These are phyloP conservation scores for Drosophila villosipedis DNA, from an alignment of 2,888 invertebrate species.

Conservation along the genomic window DNA sequence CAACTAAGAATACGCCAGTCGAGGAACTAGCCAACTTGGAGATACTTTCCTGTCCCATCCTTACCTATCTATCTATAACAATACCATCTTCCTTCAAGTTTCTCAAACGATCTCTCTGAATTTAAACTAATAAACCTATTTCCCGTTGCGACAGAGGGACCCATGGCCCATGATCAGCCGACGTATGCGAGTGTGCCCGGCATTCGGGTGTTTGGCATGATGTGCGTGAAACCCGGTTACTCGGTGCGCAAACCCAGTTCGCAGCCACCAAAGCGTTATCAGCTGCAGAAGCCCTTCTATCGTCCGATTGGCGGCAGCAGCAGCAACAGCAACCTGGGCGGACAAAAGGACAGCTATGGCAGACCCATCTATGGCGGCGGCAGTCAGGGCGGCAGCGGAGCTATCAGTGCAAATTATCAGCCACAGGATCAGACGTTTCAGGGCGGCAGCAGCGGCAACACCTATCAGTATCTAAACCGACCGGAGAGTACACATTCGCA, in stretches of 20 bases:
- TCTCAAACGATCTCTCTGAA: neutral
- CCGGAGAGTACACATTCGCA: constrained; percentile 82
- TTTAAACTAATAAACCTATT: neutral
- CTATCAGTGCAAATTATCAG: constrained; percentile 79
- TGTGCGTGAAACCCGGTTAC: constrained; percentile 90
- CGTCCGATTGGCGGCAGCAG: constrained; percentile 62
- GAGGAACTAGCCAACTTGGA: neutral
- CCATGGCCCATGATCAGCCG: constrained; percentile 97
- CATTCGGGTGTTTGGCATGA: constrained; percentile 97
- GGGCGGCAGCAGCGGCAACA: constrained; percentile 67
- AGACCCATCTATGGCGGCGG: constrained; percentile 65
- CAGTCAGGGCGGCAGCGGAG: constrained; percentile 57
- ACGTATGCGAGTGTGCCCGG: constrained; percentile 97
- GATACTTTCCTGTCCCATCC: neutral
- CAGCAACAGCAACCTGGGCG: constrained; percentile 35
- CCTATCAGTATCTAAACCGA: constrained; percentile 84
- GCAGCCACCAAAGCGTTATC: constrained; percentile 84
- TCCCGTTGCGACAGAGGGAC: constrained; percentile 89
- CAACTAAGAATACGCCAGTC: no score
- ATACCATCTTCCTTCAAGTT: neutral
- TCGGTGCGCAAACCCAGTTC: constrained; percentile 83
- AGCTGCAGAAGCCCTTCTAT: constrained; percentile 84
- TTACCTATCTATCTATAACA: neutral
- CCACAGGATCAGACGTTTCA: constrained; percentile 80
- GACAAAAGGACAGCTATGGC: constrained; percentile 73